A percentile compares a stretch with the other conserved stretches of the same genome.
phyloP scores from a whole-genome alignment of 2,888 invertebrate genomes.

The Cheiracanthium punctorium region DNA sequence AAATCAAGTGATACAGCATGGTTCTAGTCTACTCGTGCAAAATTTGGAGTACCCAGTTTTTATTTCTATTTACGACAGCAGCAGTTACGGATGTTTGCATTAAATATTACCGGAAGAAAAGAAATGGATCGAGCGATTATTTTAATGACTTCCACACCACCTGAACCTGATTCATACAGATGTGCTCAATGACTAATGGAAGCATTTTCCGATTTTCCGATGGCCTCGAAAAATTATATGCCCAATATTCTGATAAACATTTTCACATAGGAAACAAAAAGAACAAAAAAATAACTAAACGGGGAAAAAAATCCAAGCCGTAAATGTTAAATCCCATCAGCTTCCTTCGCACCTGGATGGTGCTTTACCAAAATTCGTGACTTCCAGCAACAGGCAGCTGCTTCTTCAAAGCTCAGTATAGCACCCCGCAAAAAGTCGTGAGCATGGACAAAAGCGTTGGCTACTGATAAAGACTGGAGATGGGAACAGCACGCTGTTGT shows the following conservation, averaged over 20 bases:
- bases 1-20: too few species aligned
- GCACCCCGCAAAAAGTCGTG: constrained; percentile 14
- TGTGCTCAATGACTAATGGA: background rate
- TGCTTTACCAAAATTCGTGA: constrained; percentile 29
- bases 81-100: too few species aligned
- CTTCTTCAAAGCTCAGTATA: constrained; percentile 17
- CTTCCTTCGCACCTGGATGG: constrained; percentile 23
- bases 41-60: too few species aligned
- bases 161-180: too few species aligned
- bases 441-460: constrained; percentile 1
- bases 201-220: background rate
- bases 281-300: background rate
- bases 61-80: too few species aligned
- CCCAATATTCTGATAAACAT: background rate
- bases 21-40: too few species aligned
- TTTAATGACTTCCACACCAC: too few species aligned
- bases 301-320: background rate
- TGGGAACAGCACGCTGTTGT: background rate
- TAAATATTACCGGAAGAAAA: too few species aligned
- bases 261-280: background rate
- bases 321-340: background rate
- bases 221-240: background rate
- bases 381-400: constrained; percentile 39
- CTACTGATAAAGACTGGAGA: constrained; percentile 17
- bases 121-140: too few species aligned